Conservation (phyloP, 2,113 vertebrate species). For the Origma solitaria region DNA sequence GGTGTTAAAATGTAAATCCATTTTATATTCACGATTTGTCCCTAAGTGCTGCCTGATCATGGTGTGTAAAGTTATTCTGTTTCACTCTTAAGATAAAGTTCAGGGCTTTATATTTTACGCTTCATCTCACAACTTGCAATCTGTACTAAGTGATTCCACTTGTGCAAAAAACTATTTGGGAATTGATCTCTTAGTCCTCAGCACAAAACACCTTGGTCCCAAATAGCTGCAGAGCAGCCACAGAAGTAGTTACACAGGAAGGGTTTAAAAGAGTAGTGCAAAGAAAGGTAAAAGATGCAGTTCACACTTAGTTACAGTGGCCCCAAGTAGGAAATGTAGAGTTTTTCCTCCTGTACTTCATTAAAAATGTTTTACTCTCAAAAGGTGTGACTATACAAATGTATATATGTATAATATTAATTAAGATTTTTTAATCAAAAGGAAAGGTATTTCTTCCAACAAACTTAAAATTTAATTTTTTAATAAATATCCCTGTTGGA, state of each 20-base stretch:
- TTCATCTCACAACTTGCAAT: not conserved
- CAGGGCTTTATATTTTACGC: not conserved
- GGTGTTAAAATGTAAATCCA: not conserved
- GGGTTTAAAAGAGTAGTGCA: not conserved
- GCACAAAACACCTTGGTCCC: accelerated
- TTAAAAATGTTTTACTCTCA: not conserved
- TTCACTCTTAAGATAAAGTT: not conserved
- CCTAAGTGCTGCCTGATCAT: not conserved
- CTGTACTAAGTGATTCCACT: not conserved
- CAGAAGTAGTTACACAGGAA: not conserved
- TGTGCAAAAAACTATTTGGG: not conserved
- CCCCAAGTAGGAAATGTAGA: not conserved
- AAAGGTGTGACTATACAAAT: not conserved
- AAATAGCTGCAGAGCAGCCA: not conserved
- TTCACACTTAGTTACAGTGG: not conserved
- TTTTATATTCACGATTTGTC: not conserved
- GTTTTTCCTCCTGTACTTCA: not conserved
- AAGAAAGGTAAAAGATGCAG: not conserved
- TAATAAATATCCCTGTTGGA: not conserved
- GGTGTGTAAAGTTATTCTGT: not conserved
- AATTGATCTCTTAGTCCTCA: not conserved
- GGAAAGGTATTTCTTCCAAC: not conserved
- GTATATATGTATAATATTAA: not conserved
- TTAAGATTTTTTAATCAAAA: not conserved
- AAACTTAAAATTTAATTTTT: not conserved